Percentiles rank a stretch among this genome's conserved stretches.
These are phyloP conservation scores for Macrotrachela quadricornifera DNA, from an alignment of 1,140 invertebrate genomes.

Conservation along the genomic window DNA sequence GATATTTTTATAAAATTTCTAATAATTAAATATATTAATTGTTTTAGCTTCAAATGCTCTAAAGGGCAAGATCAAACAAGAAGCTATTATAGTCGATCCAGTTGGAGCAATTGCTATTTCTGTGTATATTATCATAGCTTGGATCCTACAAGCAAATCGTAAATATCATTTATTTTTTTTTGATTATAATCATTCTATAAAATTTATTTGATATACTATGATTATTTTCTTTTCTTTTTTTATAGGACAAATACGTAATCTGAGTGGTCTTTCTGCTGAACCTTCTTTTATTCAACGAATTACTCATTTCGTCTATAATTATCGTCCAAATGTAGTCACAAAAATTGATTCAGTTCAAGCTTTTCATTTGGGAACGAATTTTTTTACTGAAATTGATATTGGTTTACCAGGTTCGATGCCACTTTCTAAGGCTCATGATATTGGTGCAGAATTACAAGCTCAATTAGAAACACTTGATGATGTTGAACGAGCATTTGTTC, in stretches of 20 bases:
- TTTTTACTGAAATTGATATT: slow-evolving; percentile 26
- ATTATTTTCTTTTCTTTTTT: too few species aligned
- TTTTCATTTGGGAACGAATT: slow-evolving; percentile 32
- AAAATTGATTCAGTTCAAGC: slow-evolving; percentile 32
- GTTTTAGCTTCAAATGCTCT: too few species aligned
- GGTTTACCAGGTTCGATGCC: slow-evolving; percentile 26
- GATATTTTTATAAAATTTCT: too few species aligned
- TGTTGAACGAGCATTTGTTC: slow-evolving; percentile 34
- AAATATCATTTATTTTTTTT: too few species aligned
- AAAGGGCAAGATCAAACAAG: background rate
- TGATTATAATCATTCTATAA: too few species aligned
- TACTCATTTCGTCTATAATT: slow-evolving; percentile 19
- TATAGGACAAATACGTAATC: slow-evolving; percentile 20
- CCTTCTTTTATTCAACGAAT: slow-evolving; percentile 23
- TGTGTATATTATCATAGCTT: background rate
- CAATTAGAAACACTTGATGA: slow-evolving; percentile 27
- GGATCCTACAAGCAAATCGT: background rate
- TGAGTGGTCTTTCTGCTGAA: slow-evolving; percentile 22
- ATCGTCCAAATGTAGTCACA: slow-evolving; percentile 27
- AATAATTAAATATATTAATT: too few species aligned
- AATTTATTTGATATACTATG: too few species aligned
- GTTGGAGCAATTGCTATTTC: background rate
- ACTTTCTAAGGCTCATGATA: slow-evolving; percentile 28
- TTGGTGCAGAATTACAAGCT: slow-evolving; percentile 28
- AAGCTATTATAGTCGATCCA: background rate